Evolutionary conservation across 2,888 invertebrate species (phyloP).

Genomic region (Clepsis dumicolana): DNA sequence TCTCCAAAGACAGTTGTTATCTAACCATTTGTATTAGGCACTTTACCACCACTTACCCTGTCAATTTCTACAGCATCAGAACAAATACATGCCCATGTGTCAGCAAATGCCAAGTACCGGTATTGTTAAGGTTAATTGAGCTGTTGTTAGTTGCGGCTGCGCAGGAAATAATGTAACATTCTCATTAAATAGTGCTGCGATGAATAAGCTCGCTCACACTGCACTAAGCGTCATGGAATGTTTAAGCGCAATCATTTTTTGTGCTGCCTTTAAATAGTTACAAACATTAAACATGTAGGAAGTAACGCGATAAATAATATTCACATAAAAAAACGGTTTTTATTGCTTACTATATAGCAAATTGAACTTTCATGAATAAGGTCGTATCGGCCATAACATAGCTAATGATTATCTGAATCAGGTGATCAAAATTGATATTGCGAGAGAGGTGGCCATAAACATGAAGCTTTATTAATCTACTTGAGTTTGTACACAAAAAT

Average conservation of each 20-base stretch:
- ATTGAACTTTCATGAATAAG: conserved; percentile 59
- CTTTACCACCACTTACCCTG: conserved; percentile 33
- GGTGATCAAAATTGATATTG: conserved; percentile 53
- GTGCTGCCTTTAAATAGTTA: conserved; percentile 38
- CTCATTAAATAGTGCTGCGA: conserved; percentile 40
- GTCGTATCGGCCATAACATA: conserved; percentile 55
- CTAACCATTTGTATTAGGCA: conserved; percentile 14
- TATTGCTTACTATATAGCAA: conserved; percentile 53
- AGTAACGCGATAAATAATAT: conserved; percentile 46
- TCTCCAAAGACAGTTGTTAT: conserved; percentile 12
- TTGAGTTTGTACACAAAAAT: conserved; percentile 69
- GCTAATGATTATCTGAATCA: conserved; percentile 54
- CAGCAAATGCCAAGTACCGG: conserved; percentile 33
- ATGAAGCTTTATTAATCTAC: conserved; percentile 62
- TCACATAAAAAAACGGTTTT: conserved; percentile 49
- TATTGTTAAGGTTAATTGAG: conserved; percentile 44
- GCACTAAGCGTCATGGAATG: conserved; percentile 13
- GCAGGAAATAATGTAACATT: conserved; percentile 42
- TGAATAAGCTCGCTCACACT: conserved; percentile 36
- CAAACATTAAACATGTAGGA: conserved; percentile 47
- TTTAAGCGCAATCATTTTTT: conserved; percentile 36
- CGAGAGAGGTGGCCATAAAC: conserved; percentile 59
- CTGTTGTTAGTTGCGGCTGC: conserved; percentile 38
- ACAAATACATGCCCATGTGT: conserved; percentile 32
- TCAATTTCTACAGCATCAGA: conserved; percentile 25